Conservation (phyloP, 2,113 vertebrate genomes). For the Hoplias malabaricus region DNA sequence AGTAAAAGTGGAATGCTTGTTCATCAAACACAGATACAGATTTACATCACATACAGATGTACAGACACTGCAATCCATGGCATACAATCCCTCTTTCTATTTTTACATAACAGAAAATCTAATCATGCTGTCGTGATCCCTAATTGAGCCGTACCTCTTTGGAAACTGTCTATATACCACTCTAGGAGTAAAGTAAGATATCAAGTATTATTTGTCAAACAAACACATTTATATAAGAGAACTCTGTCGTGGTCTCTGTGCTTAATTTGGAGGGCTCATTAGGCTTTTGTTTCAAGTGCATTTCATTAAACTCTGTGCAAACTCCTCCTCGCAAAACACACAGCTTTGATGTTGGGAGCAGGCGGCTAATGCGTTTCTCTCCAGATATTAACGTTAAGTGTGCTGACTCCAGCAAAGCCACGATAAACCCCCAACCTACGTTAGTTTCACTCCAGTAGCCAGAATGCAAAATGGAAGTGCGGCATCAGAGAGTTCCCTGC, state of each 20-base stretch:
- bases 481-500: background rate
- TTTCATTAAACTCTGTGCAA: slow-evolving; percentile 78
- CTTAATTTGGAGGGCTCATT: slow-evolving; percentile 71
- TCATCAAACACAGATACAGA: slow-evolving; percentile 8
- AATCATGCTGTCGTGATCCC: background rate
- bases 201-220: slow-evolving; percentile 66
- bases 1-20: background rate
- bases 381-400: slow-evolving; percentile 68
- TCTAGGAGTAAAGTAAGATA: background rate
- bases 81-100: background rate
- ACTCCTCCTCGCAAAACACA: slow-evolving; percentile 65
- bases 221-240: slow-evolving; percentile 60
- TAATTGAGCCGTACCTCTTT: background rate
- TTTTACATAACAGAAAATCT: background rate
- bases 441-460: slow-evolving; percentile 30
- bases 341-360: slow-evolving; percentile 72
- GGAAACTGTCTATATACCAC: background rate
- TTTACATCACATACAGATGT: slow-evolving; percentile 1
- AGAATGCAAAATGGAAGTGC: background rate
- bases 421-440: slow-evolving; percentile 39
- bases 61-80: background rate
- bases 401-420: slow-evolving; percentile 59
- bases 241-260: slow-evolving; percentile 39
- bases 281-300: slow-evolving; percentile 74
- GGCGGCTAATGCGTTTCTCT: slow-evolving; percentile 74